Base-by-base conservation (phyloP, 2,888 invertebrate species). In the Chalcosyrphus nemorum region DNA sequence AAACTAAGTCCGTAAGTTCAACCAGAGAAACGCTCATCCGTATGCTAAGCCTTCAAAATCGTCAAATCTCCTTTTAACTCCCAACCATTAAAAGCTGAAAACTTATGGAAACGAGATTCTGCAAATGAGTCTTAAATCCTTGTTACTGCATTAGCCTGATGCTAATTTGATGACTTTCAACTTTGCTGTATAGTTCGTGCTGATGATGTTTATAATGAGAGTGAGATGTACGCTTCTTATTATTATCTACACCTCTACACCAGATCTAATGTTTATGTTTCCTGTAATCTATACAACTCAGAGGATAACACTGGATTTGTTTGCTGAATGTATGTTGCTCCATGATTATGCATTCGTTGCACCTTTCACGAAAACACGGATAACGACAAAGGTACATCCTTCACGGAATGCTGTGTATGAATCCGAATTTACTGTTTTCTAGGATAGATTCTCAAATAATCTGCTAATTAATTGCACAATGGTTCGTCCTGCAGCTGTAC, bases 391-490 rank as follows among this genome's bases (percentile, higher is more conserved):
- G 29, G 43, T 27, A 52, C 43, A 32, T 38, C 50, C 32, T 15
- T 47, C 29, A 21, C n/a, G n/a, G 5, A 6, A 0, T 47, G 29
- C 11, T 43, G 4, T 68, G 54, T 29, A 17, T 43, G 68, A 35
- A 52, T 52, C 15, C 15, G 9, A 7, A 21, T 15, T 27, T 29
- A 43, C 52, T 13, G 52, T 21, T 54, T 19, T 11, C 41, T 9
- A 24, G 43, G 32, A 59, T n/a, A 15, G 45, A 59, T 24, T 24
- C 38, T 50, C 21, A 52, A 70, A 56, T 54, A 61, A 61, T 70
- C 27, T 45, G 13, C 77, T 77, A 77, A 77, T 77, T 77, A 77
- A 70, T 70, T 70, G 59, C 52, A 52, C 9, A 17, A 43, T 27
- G 2, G 13, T 45, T 27, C 38, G 4, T 54, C 24, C 47, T 38